A percentile compares a stretch with the other conserved stretches of the same genome.
Evolutionary conservation across 2,113 vertebrate genomes (phyloP).

Genomic region (Trichechus manatus): DNA sequence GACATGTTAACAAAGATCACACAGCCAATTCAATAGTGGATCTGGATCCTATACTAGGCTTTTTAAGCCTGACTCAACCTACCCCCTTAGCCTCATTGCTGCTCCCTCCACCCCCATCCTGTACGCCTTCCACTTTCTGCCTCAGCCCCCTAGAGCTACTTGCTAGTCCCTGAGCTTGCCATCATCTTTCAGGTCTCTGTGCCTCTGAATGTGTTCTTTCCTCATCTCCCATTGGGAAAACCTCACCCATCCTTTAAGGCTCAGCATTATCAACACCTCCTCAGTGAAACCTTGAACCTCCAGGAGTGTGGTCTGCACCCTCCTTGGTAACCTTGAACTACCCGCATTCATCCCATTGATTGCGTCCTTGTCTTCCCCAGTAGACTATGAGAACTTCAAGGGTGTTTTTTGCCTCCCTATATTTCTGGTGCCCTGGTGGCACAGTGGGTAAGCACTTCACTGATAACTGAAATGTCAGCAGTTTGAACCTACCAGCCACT

Average conservation of each 20-base stretch:
- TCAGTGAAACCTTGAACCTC: neutral
- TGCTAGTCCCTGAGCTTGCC: neutral
- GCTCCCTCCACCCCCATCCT: rapidly evolving
- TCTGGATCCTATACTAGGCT: neutral
- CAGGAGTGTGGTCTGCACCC: neutral
- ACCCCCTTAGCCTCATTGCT: neutral
- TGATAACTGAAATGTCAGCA: too few relatives aligned
- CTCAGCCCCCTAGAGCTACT: neutral
- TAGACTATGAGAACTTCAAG: neutral
- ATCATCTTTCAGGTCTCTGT: neutral
- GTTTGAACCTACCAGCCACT: neutral
- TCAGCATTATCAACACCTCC: neutral
- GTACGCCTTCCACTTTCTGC: too few relatives aligned
- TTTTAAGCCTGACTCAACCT: neutral
- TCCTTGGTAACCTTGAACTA: neutral
- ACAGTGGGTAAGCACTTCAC: neutral
- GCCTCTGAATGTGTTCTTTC: neutral
- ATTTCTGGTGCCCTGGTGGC: neutral
- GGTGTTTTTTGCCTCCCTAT: neutral
- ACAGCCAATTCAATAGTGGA: neutral
- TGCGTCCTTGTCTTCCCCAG: neutral
- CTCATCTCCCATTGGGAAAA: neutral
- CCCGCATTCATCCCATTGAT: neutral
- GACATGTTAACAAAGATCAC: neutral
- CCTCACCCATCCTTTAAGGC: neutral